Percentiles rank a stretch among this genome's conserved stretches.
These are phyloP conservation scores for Drosophila villosipedis DNA, from an alignment of 2,888 invertebrate species.

Conservation along the genomic window DNA sequence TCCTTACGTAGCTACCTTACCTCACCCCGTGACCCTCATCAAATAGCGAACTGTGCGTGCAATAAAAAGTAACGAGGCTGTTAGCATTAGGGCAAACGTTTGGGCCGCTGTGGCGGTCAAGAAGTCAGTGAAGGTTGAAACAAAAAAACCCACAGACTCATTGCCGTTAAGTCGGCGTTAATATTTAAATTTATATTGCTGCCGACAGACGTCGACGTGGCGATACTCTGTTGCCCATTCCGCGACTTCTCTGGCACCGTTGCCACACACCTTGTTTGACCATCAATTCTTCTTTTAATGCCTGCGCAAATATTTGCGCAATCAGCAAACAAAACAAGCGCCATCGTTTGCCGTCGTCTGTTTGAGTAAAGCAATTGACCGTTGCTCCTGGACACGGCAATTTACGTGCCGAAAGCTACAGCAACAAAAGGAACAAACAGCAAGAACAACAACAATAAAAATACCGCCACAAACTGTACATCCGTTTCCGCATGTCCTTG, in stretches of 20 bases:
- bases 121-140: slow-evolving; percentile 56
- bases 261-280: slow-evolving; percentile 34
- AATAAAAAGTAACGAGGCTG: slow-evolving; percentile 81
- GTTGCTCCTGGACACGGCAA: slow-evolving; percentile 62
- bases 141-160: slow-evolving; percentile 63
- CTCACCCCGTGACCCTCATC: slow-evolving; percentile 13
- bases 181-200: slow-evolving; percentile 78
- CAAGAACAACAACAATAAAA: slow-evolving; percentile 21
- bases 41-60: slow-evolving; percentile 65
- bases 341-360: slow-evolving; percentile 59
- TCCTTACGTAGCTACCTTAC: slow-evolving; percentile 9
- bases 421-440: slow-evolving; percentile 18
- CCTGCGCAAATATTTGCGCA: slow-evolving; percentile 80
- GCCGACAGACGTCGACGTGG: slow-evolving; percentile 35
- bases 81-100: slow-evolving; percentile 77
- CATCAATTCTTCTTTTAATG: slow-evolving; percentile 79
- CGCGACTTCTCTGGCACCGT: not conserved
- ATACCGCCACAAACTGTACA: slow-evolving; percentile 59
- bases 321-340: slow-evolving; percentile 80
- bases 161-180: slow-evolving; percentile 77
- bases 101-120: slow-evolving; percentile 53
- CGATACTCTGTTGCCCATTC: slow-evolving; percentile 4
- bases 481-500: slow-evolving; percentile 71
- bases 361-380: slow-evolving; percentile 79
- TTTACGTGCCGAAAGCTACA: slow-evolving; percentile 49